These are phyloP conservation scores for Tetragnatha versicolor DNA, from an alignment of 1,140 invertebrate species.

Conservation along the genomic window DNA sequence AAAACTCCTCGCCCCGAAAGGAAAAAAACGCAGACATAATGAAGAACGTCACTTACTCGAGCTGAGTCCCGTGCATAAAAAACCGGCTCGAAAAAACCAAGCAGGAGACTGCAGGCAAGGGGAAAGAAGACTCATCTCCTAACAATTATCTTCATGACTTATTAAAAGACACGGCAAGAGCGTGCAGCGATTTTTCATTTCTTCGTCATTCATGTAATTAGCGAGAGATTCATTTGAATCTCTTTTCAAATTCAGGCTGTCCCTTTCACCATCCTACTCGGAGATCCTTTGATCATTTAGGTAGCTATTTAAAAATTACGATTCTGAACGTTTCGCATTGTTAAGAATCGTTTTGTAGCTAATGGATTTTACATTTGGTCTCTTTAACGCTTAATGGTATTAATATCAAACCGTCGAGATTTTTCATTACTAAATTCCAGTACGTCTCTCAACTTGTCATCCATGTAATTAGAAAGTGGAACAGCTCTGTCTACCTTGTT, in stretches of 20 bases:
- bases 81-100: too few species aligned
- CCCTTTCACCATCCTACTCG: conserved; percentile 34
- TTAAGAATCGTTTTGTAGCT: conserved; percentile 46
- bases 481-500: conserved; percentile 6
- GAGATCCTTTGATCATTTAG: conserved; percentile 48
- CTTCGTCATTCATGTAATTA: conserved; percentile 38
- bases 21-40: too few species aligned
- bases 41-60: too few species aligned
- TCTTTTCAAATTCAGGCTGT: conserved; percentile 34
- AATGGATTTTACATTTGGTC: conserved; percentile 51
- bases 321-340: conserved; percentile 36
- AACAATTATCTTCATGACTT: conserved; percentile 42
- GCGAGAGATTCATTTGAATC: conserved; percentile 44
- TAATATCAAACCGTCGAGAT: conserved; percentile 50
- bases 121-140: not conserved
- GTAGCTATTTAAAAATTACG: conserved; percentile 53
- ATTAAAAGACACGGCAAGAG: conserved; percentile 28
- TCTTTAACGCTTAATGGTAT: conserved; percentile 52
- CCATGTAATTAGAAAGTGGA: conserved; percentile 38
- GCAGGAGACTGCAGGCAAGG: too few species aligned
- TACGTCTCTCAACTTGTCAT: conserved; percentile 39
- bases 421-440: conserved; percentile 42
- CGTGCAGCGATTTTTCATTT: conserved; percentile 2
- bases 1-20: too few species aligned
- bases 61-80: too few species aligned